Evolutionary conservation across 1,140 invertebrate species (phyloP), one percentile per base, ranked within the genome.

Genomic region (Diachasmimorpha longicaudata): DNA sequence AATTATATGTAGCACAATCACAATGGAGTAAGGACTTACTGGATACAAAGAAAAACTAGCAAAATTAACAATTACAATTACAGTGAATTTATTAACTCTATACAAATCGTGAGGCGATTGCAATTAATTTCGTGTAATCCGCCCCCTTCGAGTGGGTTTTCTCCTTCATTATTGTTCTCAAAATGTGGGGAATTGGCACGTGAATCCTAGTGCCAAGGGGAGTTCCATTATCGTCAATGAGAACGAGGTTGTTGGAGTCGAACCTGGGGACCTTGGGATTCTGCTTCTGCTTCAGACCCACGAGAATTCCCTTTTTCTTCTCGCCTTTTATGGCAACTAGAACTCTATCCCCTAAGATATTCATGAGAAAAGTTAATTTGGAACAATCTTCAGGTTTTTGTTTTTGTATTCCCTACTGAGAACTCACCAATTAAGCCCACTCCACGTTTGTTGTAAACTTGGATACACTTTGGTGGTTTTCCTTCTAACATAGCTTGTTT

Each of bases 241-340:
- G 87, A 0, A 99, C 98, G 75, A 99, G 86, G 89, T 99, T 99
- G 85, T 99, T 99, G 78, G 93, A 96, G 86, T 99, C 98, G 89
- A 96, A 98, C 83, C 94, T 95, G 0, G 98, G 98, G 39, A 98
- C 90, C 86, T 96, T 94, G 4, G 93, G 85, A 73, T 92, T 91
- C 84, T 98, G 96, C 72, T 92, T 93, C 84, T 96, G 93, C 84
- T 97, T 97, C 0, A 96, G 89, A 0, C 98, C 98, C 23, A 99
- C 98, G 66, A 99, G 90, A 76, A 98, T 96, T 2, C 94, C 98
- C 88, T 97, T 97, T 84, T 97, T 98, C 91, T 98, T 99, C 85
- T 99, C 94, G 31, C 98, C 98, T 87, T 96, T 96, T 79, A 99
- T 96, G 4, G 98, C 97, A n/a, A 99, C 93, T 79, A 99, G 84